Evolutionary conservation across 2,888 invertebrate species (phyloP), one percentile per base, ranked within the genome.

Genomic region (Arenicola marina): DNA sequence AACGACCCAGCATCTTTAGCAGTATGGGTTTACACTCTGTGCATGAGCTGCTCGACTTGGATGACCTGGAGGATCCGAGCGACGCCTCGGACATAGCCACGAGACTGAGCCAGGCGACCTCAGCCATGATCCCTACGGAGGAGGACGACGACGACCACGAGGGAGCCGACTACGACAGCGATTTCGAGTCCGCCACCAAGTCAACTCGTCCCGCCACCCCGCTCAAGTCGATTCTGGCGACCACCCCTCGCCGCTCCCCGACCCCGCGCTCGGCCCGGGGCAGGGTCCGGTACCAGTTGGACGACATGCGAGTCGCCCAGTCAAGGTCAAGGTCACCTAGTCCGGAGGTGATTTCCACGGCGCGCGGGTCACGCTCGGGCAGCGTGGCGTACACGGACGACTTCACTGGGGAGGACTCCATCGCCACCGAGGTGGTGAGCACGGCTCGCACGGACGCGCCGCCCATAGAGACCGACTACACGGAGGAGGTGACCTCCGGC

Each of bases 21-120:
- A 62, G 68, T 1, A 71, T 80, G 59, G 78, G 79, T 15, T 51
- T 81, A 46, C 78, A 78, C 24, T 77, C 76, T 18, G 73, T 80
- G 0, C 79, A 81, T 32, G 81, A 81, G 44, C 65, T 81, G 4
- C 54, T 77, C 24, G 76, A 70, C 21, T 66, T 45, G 11, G 62
- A 67, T 1, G 56, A 60, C 1, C 61, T 63, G 15, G 68, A 65
- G 29, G 72, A 72, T 29, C 33, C 57, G 4, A 60, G 60, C 45
- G 56, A n/a, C 18, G 45, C 1, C 11, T 51, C 53, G 2, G 62
- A 62, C 29, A 43, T 59, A n/a, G 28, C 38, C 33, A 59, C 46
- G n/a, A n/a, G n/a, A n/a, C n/a, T n/a, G n/a, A n/a, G n/a, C n/a
- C 45, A 38, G 21, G 46, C 33, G 15, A n/a, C 18, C 24, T 18